Base-by-base conservation (phyloP, 2,113 vertebrate species). In the Lophius piscatorius region DNA sequence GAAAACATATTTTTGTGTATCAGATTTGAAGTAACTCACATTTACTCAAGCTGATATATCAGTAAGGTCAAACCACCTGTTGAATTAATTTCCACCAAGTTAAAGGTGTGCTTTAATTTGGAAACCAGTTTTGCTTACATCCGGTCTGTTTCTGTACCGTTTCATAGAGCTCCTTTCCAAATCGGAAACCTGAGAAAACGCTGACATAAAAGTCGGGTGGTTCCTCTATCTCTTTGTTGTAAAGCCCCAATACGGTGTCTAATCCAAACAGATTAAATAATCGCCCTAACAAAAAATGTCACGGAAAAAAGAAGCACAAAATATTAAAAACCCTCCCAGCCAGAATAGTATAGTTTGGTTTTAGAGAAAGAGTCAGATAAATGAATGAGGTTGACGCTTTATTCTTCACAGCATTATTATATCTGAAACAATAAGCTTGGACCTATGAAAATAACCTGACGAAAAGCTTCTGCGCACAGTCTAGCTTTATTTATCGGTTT, bases 341-440 rank as follows among this genome's bases (percentile, higher is more conserved):
- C 16, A 39, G 36, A 14, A 49, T 23, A 38, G 21, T 10, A 23
- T 4, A 54, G 13, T 40, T 26, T n/a, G n/a, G n/a, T n/a, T n/a
- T n/a, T n/a, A 63, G 47, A 74, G 33, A 31, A 39, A 40, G 1
- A 33, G 10, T 33, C 31, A 33, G 8, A 12, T 3, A 10, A 26
- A 41, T 59, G 4, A 23, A 26, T 78, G 9, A 20, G 52, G 81
- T 71, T 49, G 44, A 85, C 80, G 85, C 65, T 91, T 88, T 91
- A 91, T 90, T 91, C 67, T 79, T 86, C 69, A 87, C 78, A 79
- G 78, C 79, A 86, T 81, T 75, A 63, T 39, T 75, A 56, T 47
- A 59, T 67, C 68, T 66, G 69, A 59, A 82, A 89, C 74, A 69
- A 87, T 67, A 66, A 74, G 76, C 76, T 71, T 40, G 24, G 39